A percentile compares a stretch with the other conserved stretches of the same genome.
Evolutionary conservation across 1,140 invertebrate genomes (phyloP).

Genomic region (Glomeris maerens): DNA sequence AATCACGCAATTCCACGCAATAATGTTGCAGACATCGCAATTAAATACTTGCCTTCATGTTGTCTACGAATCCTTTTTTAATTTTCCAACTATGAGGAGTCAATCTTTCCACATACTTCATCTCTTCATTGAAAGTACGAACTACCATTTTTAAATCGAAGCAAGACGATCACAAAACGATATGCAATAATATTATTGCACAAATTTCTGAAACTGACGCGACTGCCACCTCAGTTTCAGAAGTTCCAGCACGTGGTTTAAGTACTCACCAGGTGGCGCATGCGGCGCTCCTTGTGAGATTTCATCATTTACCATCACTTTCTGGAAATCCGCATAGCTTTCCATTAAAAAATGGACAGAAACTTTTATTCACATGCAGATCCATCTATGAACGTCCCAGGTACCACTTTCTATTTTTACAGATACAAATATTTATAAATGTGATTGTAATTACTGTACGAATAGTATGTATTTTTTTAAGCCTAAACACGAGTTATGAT

Average conservation of each 20-base stretch:
- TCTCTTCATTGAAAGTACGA: conserved; percentile 82
- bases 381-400: conserved; percentile 25
- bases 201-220: too few species aligned
- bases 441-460: conserved; percentile 31
- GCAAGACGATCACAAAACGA: not conserved
- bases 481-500: not conserved
- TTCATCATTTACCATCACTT: too few species aligned
- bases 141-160: conserved; percentile 63
- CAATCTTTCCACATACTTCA: conserved; percentile 84
- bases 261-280: too few species aligned
- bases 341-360: too few species aligned
- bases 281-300: too few species aligned
- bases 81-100: conserved; percentile 76
- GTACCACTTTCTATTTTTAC: conserved; percentile 13
- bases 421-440: conserved; percentile 11
- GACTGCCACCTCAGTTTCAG: too few species aligned
- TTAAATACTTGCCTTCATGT: conserved; percentile 73
- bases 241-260: too few species aligned
- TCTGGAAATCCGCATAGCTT: too few species aligned
- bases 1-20: conserved; percentile 1
- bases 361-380: conserved; percentile 24
- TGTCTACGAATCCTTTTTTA: conserved; percentile 97
- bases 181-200: too few species aligned
- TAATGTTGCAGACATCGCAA: not conserved
- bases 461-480: conserved; percentile 18